Conservation (phyloP, 2,797 vertebrate genomes). For the Notamacropus eugenii region DNA sequence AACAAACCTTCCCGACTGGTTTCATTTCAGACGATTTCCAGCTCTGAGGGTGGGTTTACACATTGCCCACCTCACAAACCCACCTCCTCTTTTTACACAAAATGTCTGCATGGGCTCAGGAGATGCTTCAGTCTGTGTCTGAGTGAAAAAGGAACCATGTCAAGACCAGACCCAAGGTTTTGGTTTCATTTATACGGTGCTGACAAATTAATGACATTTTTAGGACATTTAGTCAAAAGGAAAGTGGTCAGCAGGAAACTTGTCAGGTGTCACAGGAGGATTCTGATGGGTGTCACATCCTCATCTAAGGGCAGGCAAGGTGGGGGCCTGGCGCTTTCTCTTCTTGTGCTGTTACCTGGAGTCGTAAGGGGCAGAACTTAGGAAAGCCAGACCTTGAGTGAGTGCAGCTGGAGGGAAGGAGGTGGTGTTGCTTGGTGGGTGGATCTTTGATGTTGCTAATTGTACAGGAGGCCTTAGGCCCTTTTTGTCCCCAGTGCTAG, state of each 20-base stretch:
- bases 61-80: background rate
- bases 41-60: background rate
- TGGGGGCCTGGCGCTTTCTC: background rate
- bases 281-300: background rate
- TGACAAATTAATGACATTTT: fast-evolving
- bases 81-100: background rate
- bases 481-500: background rate
- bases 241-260: background rate
- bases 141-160: background rate
- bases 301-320: background rate
- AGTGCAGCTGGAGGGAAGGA: background rate
- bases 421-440: background rate
- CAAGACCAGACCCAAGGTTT: background rate
- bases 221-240: background rate
- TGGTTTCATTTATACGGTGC: background rate
- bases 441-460: background rate
- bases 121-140: background rate
- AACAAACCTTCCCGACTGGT: background rate
- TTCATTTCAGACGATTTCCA: background rate
- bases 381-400: background rate
- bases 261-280: background rate
- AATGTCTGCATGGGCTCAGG: background rate
- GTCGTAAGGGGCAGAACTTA: background rate
- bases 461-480: background rate
- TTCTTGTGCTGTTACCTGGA: background rate